Base-by-base conservation (phyloP, 2,113 vertebrate genomes). In the Bombycilla garrulus region DNA sequence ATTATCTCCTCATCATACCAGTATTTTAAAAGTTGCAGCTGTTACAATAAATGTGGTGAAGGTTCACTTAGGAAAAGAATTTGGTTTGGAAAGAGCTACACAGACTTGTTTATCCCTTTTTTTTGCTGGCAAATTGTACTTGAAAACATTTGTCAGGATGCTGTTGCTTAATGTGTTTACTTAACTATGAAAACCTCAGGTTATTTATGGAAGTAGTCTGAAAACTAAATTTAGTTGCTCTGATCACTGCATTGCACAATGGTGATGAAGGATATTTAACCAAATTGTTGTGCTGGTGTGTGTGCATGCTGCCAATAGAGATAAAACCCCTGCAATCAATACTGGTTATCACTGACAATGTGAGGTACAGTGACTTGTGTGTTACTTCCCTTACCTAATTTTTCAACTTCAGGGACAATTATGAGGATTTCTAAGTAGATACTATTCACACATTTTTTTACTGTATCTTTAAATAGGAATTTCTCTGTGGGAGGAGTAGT, bases 121-220 rank as follows among this genome's bases (percentile, higher is more conserved):
- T 88, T 87, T 88, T 83, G 19, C 72, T 81, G 83, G 60, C 69
- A 91, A 67, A 88, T 47, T 91, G 67, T 74, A 54, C 44, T 96
- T 26, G 74, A 60, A 92, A 35, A 3, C 81, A 64, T 89, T 96
- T 94, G 61, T 95, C 78, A 76, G 87, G 70, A 76, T 82, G 57
- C 53, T 91, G 61, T 90, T 93, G 86, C 88, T 56, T 83, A 81
- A 83, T 6, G 9, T 92, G 88, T 91, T 92, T 93, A 61, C 79
- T 73, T 56, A 86, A 65, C 85, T 88, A 23, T 45, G 71, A 83
- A 81, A 93, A 79, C 71, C 69, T 90, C 44, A n/a, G 57, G 72
- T 90, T 88, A 73, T 92, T 91, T 90, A 62, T 83, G 36, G 79
- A 31, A 88, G 81, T 77, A 48, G 78, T 62, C 79, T 87, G 70